phyloP scores from a whole-genome alignment of 2,888 invertebrate genomes.

The Platycheirus rosarum region DNA sequence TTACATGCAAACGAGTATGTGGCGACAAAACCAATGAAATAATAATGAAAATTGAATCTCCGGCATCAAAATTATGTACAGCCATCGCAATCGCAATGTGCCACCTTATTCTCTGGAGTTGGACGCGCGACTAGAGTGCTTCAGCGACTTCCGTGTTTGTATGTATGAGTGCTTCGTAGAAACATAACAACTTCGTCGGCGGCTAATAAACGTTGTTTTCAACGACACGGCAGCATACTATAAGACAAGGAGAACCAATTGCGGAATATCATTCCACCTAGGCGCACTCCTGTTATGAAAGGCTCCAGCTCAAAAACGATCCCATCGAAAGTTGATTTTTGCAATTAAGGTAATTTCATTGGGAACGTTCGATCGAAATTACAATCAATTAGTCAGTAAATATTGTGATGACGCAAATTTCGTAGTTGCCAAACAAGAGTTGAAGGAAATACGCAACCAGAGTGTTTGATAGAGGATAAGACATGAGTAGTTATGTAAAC shows the following conservation, averaged over 20 bases:
- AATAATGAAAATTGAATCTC: conserved; percentile 19
- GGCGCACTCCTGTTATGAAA: background rate
- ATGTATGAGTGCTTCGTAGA: background rate
- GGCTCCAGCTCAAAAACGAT: conserved; percentile 46
- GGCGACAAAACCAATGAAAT: conserved; percentile 57
- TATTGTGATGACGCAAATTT: background rate
- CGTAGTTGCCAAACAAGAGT: background rate
- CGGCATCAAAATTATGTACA: conserved; percentile 46
- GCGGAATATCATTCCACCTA: conserved; percentile 48
- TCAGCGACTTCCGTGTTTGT: conserved; percentile 27
- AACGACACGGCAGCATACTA: conserved; percentile 18
- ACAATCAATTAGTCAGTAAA: conserved; percentile 60
- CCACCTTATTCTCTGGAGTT: background rate
- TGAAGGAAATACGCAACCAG: too few relatives aligned
- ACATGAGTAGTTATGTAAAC: background rate
- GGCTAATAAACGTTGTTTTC: conserved; percentile 42
- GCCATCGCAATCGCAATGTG: conserved; percentile 3
- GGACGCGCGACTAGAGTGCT: background rate
- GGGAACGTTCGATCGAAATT: conserved; percentile 55
- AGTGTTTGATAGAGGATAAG: background rate
- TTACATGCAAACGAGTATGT: conserved; percentile 27
- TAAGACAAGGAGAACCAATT: conserved; percentile 18
- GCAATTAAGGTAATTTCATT: conserved; percentile 65
- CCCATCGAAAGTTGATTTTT: conserved; percentile 61
- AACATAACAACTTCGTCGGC: background rate